phyloP scores from a whole-genome alignment of 2,797 vertebrate genomes.

The Vespertilio murinus region DNA sequence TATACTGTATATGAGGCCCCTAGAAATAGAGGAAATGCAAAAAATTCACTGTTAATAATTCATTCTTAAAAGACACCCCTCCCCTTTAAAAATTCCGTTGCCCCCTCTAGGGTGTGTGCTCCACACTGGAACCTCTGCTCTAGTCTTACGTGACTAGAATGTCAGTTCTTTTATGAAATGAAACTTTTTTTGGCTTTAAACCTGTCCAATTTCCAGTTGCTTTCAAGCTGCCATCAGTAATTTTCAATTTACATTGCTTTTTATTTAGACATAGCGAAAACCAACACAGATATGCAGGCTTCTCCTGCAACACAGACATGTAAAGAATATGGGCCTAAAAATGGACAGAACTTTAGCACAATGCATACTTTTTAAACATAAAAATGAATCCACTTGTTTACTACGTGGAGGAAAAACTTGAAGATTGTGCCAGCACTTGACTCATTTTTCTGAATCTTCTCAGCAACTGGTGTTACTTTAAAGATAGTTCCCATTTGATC shows the following conservation, averaged over 20 bases:
- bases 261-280: slow-evolving; percentile 32
- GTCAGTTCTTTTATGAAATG: not conserved
- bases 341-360: not conserved
- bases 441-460: not conserved
- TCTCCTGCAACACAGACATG: not conserved
- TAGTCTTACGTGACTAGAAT: not conserved
- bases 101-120: too few relatives aligned
- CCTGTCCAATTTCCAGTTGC: not conserved
- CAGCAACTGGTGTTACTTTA: not conserved
- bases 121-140: too few relatives aligned
- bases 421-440: not conserved
- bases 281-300: not conserved
- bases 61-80: too few relatives aligned
- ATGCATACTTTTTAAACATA: not conserved
- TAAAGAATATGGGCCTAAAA: not conserved
- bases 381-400: not conserved
- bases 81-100: too few relatives aligned
- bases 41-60: too few relatives aligned
- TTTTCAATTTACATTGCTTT: slow-evolving; percentile 18
- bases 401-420: not conserved
- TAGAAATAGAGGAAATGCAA: too few relatives aligned
- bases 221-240: not conserved
- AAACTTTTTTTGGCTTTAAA: not conserved
- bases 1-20: too few relatives aligned
- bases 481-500: not conserved